These are phyloP conservation scores for Heliconius himera DNA, from an alignment of 1,140 invertebrate species.

Conservation along the genomic window DNA sequence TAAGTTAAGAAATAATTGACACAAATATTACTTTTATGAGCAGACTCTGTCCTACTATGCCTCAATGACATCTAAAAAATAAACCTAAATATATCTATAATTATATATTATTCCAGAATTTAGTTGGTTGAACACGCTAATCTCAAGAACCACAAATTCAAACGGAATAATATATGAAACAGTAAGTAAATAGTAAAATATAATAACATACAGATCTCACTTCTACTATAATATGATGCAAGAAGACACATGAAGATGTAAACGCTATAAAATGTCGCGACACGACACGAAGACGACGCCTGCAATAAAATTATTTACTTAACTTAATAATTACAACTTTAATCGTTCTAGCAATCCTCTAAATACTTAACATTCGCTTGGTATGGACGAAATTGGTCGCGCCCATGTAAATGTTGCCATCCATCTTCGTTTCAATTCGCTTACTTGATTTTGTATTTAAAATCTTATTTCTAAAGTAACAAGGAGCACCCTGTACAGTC, in stretches of 20 bases:
- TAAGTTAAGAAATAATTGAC: no score
- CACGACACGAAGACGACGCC: background rate
- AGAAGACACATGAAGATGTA: background rate
- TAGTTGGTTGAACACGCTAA: no score
- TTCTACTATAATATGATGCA: background rate
- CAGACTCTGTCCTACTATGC: no score
- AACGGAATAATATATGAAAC: no score
- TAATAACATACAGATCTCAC: background rate
- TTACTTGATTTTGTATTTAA: background rate
- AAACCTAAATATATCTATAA: no score
- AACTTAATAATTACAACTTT: constrained; percentile 7
- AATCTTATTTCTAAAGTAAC: background rate
- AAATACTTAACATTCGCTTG: constrained; percentile 9
- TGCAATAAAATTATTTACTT: constrained; percentile 5
- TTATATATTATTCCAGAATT: no score
- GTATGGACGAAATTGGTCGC: constrained; percentile 8
- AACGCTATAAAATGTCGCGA: background rate
- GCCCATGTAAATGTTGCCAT: constrained; percentile 8
- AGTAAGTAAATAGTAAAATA: background rate
- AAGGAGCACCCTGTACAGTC: constrained; percentile 5
- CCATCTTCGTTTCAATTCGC: background rate
- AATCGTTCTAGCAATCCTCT: constrained; percentile 15
- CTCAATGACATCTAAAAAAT: no score
- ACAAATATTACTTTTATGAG: no score
- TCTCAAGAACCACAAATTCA: no score